phyloP scores from a whole-genome alignment of 2,797 vertebrate species.

The Serranus cabrilla region DNA sequence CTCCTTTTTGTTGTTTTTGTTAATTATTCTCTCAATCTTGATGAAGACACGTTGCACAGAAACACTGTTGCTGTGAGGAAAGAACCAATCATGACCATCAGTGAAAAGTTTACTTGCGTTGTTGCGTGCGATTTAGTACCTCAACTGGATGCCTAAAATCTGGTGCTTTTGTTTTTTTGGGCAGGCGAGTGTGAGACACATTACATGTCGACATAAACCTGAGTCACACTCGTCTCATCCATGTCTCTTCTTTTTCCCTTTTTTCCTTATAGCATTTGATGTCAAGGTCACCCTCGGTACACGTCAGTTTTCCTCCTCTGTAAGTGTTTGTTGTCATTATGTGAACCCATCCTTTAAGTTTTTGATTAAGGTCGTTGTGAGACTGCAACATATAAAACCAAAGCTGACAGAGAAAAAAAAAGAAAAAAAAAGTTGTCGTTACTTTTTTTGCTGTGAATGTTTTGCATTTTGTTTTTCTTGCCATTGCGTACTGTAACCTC shows the following conservation, averaged over 20 bases:
- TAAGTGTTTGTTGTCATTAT: constrained; percentile 59
- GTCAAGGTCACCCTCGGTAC: constrained; percentile 61
- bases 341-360: constrained; percentile 59
- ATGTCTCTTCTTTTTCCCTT: constrained; percentile 45
- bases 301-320: constrained; percentile 47
- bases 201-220: constrained; percentile 48
- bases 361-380: constrained; percentile 56
- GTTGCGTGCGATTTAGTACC: constrained; percentile 82
- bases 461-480: constrained; percentile 66
- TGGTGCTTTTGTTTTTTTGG: constrained; percentile 78
- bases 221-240: constrained; percentile 54
- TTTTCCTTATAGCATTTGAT: constrained; percentile 30
- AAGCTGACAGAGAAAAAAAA: constrained; percentile 74
- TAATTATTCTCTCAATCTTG: constrained; percentile 74
- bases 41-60: constrained; percentile 83
- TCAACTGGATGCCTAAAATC: constrained; percentile 81
- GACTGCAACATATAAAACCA: constrained; percentile 79
- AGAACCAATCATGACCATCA: constrained; percentile 73
- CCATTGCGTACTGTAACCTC: constrained; percentile 76
- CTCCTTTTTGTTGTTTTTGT: constrained; percentile 69
- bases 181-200: constrained; percentile 36
- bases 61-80: constrained; percentile 77
- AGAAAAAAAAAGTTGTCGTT: constrained; percentile 45
- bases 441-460: constrained; percentile 76
- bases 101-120: constrained; percentile 80